Evolutionary conservation across 2,797 vertebrate species (phyloP).

Genomic region (Tympanoctomys barrerae): DNA sequence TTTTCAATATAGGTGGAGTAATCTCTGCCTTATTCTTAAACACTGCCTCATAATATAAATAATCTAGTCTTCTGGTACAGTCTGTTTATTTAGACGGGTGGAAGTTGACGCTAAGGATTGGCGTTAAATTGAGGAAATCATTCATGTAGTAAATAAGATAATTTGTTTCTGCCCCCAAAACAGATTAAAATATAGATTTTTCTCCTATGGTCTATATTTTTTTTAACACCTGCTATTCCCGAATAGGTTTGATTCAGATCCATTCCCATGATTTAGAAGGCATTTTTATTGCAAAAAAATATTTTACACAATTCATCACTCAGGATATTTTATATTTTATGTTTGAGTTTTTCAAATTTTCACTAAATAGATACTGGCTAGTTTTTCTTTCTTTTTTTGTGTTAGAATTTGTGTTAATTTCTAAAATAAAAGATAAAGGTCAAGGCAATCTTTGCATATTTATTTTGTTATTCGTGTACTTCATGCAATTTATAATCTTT

Average conservation of each 20-base stretch:
- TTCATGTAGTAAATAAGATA: slow-evolving; percentile 95
- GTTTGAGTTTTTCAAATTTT: slow-evolving; percentile 37
- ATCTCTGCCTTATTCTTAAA: slow-evolving; percentile 85
- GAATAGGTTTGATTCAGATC: slow-evolving; percentile 73
- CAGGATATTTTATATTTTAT: slow-evolving; percentile 10
- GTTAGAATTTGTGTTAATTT: background rate
- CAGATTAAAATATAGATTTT: slow-evolving; percentile 92
- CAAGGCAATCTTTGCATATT: background rate
- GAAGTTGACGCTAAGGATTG: slow-evolving; percentile 91
- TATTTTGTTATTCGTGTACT: background rate
- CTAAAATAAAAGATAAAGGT: background rate
- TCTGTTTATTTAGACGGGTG: slow-evolving; percentile 90
- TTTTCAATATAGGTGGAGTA: slow-evolving; percentile 83
- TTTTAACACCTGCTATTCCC: slow-evolving; percentile 86
- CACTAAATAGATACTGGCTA: slow-evolving; percentile 16
- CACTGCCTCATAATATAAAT: slow-evolving; percentile 85
- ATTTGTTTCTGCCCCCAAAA: slow-evolving; percentile 89
- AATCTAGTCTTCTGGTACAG: slow-evolving; percentile 88
- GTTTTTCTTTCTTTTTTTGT: background rate
- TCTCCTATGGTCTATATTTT: slow-evolving; percentile 73
- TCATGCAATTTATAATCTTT: background rate
- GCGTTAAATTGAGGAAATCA: slow-evolving; percentile 94
- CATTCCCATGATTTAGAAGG: slow-evolving; percentile 79
- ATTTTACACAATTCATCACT: slow-evolving; percentile 57
- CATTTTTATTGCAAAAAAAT: slow-evolving; percentile 57